These are phyloP conservation scores for Mycalesis mineus DNA, from an alignment of 2,888 invertebrate genomes.

Conservation along the genomic window DNA sequence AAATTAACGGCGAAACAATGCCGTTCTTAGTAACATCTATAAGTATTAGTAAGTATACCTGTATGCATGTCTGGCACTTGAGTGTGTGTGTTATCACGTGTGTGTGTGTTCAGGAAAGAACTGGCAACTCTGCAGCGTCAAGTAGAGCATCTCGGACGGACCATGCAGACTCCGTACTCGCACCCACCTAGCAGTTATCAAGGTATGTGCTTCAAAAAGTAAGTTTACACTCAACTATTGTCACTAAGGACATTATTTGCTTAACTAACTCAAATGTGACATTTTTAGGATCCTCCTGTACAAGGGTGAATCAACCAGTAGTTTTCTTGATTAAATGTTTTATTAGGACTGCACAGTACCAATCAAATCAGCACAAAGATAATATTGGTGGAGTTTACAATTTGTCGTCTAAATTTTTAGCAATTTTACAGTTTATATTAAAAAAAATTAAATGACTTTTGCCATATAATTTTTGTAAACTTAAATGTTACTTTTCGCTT, in stretches of 20 bases:
- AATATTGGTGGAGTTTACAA: too few species aligned
- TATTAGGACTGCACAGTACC: too few species aligned
- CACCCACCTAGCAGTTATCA: conserved; percentile 57
- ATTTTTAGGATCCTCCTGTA: neutral
- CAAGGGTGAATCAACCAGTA: neutral
- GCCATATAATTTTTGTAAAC: too few species aligned
- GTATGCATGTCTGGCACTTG: conserved; percentile 38
- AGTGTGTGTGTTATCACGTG: conserved; percentile 75
- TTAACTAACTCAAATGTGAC: too few species aligned
- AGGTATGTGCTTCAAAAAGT: conserved; percentile 43
- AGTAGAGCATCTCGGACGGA: conserved; percentile 81
- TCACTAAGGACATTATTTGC: neutral
- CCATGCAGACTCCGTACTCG: conserved; percentile 55
- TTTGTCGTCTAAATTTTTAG: too few species aligned
- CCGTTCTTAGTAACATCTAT: too few species aligned
- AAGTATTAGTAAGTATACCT: neutral
- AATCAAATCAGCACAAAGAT: too few species aligned
- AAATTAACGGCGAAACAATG: too few species aligned
- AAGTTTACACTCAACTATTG: neutral
- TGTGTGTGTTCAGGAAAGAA: conserved; percentile 79
- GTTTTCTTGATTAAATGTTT: too few species aligned
- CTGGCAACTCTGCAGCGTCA: conserved; percentile 89
- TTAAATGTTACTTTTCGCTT: too few species aligned
- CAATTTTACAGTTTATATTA: too few species aligned
- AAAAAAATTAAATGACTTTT: too few species aligned